Percentiles rank a stretch among this genome's conserved stretches.
These are phyloP conservation scores for Caenorhabditis sulstoni DNA, from an alignment of 2,888 invertebrate species.

Conservation along the genomic window DNA sequence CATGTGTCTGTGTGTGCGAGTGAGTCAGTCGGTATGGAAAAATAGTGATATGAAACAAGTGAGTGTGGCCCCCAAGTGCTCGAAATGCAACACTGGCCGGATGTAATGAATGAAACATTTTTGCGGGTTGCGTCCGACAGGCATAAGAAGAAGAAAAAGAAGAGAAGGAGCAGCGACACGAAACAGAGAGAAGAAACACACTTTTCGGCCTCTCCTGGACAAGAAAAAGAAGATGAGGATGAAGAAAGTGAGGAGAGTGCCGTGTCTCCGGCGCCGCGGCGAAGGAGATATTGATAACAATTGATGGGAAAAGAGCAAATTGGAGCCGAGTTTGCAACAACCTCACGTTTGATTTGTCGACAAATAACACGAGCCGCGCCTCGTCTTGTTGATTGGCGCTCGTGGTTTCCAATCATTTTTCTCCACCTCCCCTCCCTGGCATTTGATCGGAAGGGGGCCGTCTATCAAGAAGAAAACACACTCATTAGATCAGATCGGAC, in stretches of 20 bases:
- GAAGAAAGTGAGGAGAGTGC: slow-evolving; percentile 11
- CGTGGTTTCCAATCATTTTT: slow-evolving; percentile 37
- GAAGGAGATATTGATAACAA: slow-evolving; percentile 52
- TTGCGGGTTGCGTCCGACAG: slow-evolving; percentile 49
- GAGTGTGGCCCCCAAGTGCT: slow-evolving; percentile 44
- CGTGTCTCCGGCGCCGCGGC: neutral
- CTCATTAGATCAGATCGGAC: slow-evolving; percentile 40
- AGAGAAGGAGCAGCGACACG: slow-evolving; percentile 29
- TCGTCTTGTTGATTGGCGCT: slow-evolving; percentile 10
- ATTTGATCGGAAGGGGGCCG: neutral
- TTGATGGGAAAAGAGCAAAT: slow-evolving; percentile 59
- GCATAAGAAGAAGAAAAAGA: slow-evolving; percentile 36
- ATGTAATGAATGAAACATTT: slow-evolving; percentile 57
- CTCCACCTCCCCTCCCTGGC: neutral
- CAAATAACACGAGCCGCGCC: slow-evolving; percentile 37
- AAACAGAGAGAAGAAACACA: slow-evolving; percentile 47
- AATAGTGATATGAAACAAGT: slow-evolving; percentile 59
- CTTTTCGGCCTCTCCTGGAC: slow-evolving; percentile 14
- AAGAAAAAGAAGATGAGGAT: slow-evolving; percentile 2
- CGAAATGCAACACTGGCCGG: slow-evolving; percentile 53
- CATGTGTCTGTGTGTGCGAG: slow-evolving; percentile 33
- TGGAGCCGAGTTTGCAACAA: slow-evolving; percentile 56
- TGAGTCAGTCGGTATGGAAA: slow-evolving; percentile 49
- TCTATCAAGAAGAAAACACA: slow-evolving; percentile 19
- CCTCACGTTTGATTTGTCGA: slow-evolving; percentile 53